These are phyloP conservation scores for Drosophila varians DNA, from an alignment of 1,140 invertebrate genomes.

Conservation along the genomic window DNA sequence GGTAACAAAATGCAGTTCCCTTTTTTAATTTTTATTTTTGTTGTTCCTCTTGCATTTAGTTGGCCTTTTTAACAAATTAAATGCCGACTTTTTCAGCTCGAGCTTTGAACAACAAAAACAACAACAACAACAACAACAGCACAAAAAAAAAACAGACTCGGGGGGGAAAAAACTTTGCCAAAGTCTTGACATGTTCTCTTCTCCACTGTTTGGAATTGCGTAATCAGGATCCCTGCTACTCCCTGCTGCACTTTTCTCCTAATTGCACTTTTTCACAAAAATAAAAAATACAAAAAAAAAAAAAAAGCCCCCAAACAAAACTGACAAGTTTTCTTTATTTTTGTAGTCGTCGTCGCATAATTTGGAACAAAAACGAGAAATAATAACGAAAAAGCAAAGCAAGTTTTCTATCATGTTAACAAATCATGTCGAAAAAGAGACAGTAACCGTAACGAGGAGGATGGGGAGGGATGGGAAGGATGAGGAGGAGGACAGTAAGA, in stretches of 20 bases:
- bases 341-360: slow-evolving; percentile 18
- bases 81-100: slow-evolving; percentile 59
- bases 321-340: slow-evolving; percentile 16
- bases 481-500: too few relatives aligned
- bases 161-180: slow-evolving; percentile 25
- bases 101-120: not conserved
- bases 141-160: too few relatives aligned
- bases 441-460: not conserved
- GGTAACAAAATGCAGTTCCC: slow-evolving; percentile 23
- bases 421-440: slow-evolving; percentile 74
- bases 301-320: slow-evolving; percentile 18
- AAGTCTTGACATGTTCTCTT: slow-evolving; percentile 38
- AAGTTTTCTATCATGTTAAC: slow-evolving; percentile 81
- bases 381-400: slow-evolving; percentile 41
- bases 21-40: slow-evolving; percentile 40
- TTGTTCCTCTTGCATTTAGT: slow-evolving; percentile 53
- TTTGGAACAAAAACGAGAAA: slow-evolving; percentile 29
- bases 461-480: too few relatives aligned
- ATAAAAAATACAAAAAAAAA: slow-evolving; percentile 9
- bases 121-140: too few relatives aligned
- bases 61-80: slow-evolving; percentile 80
- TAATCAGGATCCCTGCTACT: slow-evolving; percentile 33
- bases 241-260: slow-evolving; percentile 19
- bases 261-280: slow-evolving; percentile 2
- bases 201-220: slow-evolving; percentile 24